These are phyloP conservation scores for Tychaedon coryphoeus DNA, from an alignment of 2,113 vertebrate genomes.

Conservation along the genomic window DNA sequence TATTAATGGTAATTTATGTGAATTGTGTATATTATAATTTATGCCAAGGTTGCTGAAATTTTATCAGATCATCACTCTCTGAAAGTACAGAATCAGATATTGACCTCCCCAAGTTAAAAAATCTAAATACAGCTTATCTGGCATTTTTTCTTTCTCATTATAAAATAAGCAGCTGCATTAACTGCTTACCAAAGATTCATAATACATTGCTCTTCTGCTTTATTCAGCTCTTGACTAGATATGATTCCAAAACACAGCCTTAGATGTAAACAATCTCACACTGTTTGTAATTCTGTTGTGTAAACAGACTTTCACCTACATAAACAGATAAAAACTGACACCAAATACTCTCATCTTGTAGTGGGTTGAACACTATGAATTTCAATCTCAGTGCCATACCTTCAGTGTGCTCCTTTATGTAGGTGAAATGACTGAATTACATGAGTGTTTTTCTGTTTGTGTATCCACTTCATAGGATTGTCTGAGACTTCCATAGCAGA, in stretches of 20 bases:
- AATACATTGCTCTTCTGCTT: neutral
- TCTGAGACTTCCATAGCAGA: neutral
- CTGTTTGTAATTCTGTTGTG: neutral
- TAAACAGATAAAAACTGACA: neutral
- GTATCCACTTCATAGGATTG: neutral
- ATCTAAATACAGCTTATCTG: conserved; percentile 27
- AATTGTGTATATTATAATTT: neutral
- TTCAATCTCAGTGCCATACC: neutral
- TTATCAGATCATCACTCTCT: conserved; percentile 48
- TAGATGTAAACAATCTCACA: neutral
- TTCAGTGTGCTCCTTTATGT: neutral
- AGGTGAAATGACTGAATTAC: neutral
- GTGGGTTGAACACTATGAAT: neutral
- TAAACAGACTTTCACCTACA: neutral
- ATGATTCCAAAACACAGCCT: neutral
- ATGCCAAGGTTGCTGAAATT: conserved; percentile 43
- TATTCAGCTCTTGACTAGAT: neutral
- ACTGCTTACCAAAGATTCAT: neutral
- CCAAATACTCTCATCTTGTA: neutral
- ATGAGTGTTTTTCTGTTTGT: neutral
- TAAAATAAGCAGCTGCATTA: conserved; percentile 30
- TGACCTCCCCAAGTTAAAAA: conserved; percentile 24
- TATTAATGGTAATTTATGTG: conserved; percentile 44
- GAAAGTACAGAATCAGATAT: conserved; percentile 15
- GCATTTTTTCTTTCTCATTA: conserved; percentile 26